Conservation (phyloP, 92 coral and sea anemone genomes). For the Porites evermanni region DNA sequence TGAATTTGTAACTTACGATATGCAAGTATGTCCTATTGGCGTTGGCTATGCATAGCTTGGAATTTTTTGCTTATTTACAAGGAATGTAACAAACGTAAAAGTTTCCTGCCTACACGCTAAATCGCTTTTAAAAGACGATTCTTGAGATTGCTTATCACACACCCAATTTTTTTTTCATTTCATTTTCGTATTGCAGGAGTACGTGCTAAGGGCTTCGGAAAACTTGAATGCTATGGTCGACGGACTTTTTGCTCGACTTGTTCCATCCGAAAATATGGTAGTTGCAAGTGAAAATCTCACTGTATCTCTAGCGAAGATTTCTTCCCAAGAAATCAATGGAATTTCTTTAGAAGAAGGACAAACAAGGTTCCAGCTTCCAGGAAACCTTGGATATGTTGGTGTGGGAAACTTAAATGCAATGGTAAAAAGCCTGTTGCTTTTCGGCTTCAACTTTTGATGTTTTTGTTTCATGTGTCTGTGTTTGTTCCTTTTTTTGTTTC, state of each 20-base stretch:
- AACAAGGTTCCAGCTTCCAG: conserved; percentile 19
- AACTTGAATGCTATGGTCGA: conserved; percentile 11
- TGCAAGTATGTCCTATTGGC: too few species aligned
- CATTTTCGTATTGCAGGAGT: background rate
- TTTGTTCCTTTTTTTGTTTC: background rate
- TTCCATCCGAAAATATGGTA: conserved; percentile 10
- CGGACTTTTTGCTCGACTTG: conserved; percentile 26
- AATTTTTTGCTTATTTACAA: too few species aligned
- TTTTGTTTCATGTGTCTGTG: background rate
- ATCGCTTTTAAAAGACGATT: too few species aligned
- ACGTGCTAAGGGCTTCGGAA: background rate
- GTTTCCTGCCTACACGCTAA: too few species aligned
- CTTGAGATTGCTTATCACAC: too few species aligned
- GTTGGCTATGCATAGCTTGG: too few species aligned
- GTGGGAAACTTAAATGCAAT: conserved; percentile 19
- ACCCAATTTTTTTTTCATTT: background rate
- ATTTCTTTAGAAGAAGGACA: conserved; percentile 22
- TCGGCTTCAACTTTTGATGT: background rate
- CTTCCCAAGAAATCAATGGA: conserved; percentile 3
- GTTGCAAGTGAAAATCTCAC: background rate
- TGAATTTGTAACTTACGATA: too few species aligned
- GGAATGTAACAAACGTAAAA: too few species aligned
- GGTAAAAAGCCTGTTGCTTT: background rate
- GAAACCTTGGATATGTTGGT: conserved; percentile 9
- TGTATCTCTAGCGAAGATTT: conserved; percentile 18